Percentiles rank a stretch among this genome's conserved stretches.
These are phyloP conservation scores for Conops quadrifasciatus DNA, from an alignment of 2,888 invertebrate species.

Conservation along the genomic window DNA sequence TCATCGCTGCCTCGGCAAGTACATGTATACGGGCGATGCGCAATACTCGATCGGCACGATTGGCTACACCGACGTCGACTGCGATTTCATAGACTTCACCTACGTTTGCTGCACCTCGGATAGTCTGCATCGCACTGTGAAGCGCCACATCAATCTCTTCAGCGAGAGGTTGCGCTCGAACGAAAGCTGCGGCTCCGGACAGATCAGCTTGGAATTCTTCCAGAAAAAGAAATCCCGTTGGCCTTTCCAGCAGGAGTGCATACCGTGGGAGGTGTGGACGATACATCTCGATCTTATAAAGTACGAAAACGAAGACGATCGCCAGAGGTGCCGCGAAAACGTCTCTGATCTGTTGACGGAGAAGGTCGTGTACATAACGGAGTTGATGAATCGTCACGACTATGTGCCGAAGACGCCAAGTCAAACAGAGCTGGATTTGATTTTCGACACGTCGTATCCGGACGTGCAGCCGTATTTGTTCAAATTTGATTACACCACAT, in stretches of 20 bases:
- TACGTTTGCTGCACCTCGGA: slow-evolving; percentile 94
- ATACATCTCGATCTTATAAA: slow-evolving; percentile 88
- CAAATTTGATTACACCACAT: slow-evolving; percentile 85
- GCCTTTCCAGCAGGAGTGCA: slow-evolving; percentile 89
- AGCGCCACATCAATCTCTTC: slow-evolving; percentile 79
- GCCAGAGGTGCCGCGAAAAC: slow-evolving; percentile 86
- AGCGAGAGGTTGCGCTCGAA: slow-evolving; percentile 79
- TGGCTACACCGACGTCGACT: slow-evolving; percentile 95
- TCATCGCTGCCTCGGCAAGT: slow-evolving; percentile 90
- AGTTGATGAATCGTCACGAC: slow-evolving; percentile 94
- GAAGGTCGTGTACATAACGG: slow-evolving; percentile 92
- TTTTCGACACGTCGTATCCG: slow-evolving; percentile 91
- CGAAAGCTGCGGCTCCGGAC: slow-evolving; percentile 78
- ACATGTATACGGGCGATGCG: slow-evolving; percentile 91
- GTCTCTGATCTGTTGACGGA: slow-evolving; percentile 89
- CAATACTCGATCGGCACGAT: slow-evolving; percentile 96
- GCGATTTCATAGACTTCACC: slow-evolving; percentile 97
- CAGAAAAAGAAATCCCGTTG: slow-evolving; percentile 90
- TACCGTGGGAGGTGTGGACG: slow-evolving; percentile 99
- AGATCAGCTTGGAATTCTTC: slow-evolving; percentile 94
- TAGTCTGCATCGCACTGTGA: slow-evolving; percentile 76
- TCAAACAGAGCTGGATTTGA: slow-evolving; percentile 88
- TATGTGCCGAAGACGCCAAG: slow-evolving; percentile 96
- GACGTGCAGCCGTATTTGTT: slow-evolving; percentile 98
- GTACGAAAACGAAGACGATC: slow-evolving; percentile 85